These are phyloP conservation scores for Catalaphyllia jardinei DNA, from an alignment of 64 coral and sea anemone species.

Conservation along the genomic window DNA sequence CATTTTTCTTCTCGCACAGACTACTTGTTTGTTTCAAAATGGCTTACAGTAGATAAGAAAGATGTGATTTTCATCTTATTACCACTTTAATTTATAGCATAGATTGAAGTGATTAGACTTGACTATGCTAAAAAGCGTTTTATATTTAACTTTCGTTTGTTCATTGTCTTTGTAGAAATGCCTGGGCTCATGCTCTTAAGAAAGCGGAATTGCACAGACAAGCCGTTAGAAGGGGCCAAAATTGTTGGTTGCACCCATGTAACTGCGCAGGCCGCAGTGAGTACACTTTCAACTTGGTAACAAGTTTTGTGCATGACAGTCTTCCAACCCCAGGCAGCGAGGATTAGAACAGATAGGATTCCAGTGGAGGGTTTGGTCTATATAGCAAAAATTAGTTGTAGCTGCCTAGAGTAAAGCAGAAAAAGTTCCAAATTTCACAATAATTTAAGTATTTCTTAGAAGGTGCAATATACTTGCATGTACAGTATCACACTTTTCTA, in stretches of 20 bases:
- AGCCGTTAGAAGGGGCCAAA: slow-evolving; percentile 98
- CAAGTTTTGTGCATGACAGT: not conserved
- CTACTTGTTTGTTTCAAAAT: too few relatives aligned
- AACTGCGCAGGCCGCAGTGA: slow-evolving; percentile 98
- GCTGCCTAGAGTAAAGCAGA: too few relatives aligned
- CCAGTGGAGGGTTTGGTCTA: not conserved
- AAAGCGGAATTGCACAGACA: slow-evolving; percentile 98
- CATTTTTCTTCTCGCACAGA: too few relatives aligned
- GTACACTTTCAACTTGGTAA: slow-evolving; percentile 27
- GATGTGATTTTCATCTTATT: too few relatives aligned
- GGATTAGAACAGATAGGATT: not conserved
- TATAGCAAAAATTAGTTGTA: not conserved
- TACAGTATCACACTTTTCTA: too few relatives aligned
- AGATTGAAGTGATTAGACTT: too few relatives aligned
- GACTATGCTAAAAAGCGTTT: too few relatives aligned
- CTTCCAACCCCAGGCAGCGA: not conserved
- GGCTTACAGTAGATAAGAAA: too few relatives aligned
- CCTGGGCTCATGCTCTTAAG: slow-evolving; percentile 94
- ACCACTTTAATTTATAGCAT: too few relatives aligned
- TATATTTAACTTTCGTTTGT: not conserved
- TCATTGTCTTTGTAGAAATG: slow-evolving; percentile 83
- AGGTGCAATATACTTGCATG: too few relatives aligned
- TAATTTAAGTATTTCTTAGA: too few relatives aligned
- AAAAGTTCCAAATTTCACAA: not conserved
- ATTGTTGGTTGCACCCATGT: slow-evolving; percentile 99